phyloP scores from a whole-genome alignment of 2,888 invertebrate species.

The Pyrrhosoma nymphula region DNA sequence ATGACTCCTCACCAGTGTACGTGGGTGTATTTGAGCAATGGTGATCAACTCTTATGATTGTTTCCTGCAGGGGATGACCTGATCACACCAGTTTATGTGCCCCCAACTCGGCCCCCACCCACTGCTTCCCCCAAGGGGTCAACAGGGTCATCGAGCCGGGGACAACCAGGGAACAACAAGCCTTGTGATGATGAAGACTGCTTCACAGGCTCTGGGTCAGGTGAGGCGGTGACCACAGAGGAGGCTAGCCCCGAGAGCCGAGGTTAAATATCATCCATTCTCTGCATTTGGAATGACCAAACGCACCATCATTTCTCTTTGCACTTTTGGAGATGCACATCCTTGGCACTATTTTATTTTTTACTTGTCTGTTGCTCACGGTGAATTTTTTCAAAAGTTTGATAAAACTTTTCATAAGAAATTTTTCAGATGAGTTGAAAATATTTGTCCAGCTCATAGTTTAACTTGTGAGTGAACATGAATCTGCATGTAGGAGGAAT shows the following conservation, averaged over 20 bases:
- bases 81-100: conserved; percentile 94
- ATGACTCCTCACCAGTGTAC: no score
- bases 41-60: neutral
- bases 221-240: conserved; percentile 85
- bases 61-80: conserved; percentile 85
- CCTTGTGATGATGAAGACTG: conserved; percentile 91
- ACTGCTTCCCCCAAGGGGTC: conserved; percentile 72
- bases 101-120: conserved; percentile 85
- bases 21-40: no score
- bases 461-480: no score
- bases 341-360: neutral
- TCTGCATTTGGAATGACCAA: neutral
- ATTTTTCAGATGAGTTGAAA: no score
- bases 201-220: conserved; percentile 89
- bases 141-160: conserved; percentile 75
- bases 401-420: no score
- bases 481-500: no score
- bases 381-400: no score
- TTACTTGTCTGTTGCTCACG: neutral
- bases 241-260: conserved; percentile 78
- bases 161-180: conserved; percentile 78
- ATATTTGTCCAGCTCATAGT: no score
- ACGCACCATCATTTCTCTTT: neutral
- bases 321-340: neutral
- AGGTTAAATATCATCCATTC: conserved; percentile 76